Conservation (phyloP, 2,113 vertebrate species). For the Clarias gariepinus region DNA sequence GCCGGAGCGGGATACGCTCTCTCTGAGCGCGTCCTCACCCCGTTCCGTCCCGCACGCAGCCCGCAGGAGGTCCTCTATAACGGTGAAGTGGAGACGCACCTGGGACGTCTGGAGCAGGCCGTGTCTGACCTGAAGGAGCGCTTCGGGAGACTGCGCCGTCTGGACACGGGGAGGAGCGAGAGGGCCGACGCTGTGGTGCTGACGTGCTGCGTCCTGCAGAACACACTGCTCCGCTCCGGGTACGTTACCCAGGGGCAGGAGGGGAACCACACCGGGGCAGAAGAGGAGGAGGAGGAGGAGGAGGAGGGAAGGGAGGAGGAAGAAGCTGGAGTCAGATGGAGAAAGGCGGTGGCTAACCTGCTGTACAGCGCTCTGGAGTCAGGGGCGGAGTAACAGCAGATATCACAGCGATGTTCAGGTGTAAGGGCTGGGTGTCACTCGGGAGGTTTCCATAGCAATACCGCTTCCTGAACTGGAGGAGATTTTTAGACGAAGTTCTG, state of each 20-base stretch:
- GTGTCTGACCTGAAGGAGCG: conserved; percentile 61
- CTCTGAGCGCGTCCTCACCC: conserved; percentile 65
- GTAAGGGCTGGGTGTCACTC: no score
- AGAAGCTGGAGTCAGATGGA: conserved; percentile 61
- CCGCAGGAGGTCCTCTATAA: conserved; percentile 68
- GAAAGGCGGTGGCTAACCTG: conserved; percentile 60
- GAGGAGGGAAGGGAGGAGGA: conserved; percentile 41
- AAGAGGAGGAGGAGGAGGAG: conserved; percentile 23
- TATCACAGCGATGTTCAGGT: background rate
- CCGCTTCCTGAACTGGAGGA: no score
- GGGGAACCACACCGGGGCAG: conserved; percentile 31
- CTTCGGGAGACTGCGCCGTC: conserved; percentile 65
- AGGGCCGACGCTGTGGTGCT: conserved; percentile 67
- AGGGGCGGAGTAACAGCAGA: background rate
- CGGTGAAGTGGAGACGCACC: conserved; percentile 58
- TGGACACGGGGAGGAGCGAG: conserved; percentile 69
- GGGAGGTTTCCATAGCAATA: no score
- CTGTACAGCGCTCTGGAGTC: conserved; percentile 57
- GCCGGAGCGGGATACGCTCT: conserved; percentile 67
- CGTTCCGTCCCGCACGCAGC: conserved; percentile 42
- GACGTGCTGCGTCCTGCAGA: conserved; percentile 71
- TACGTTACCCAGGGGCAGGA: conserved; percentile 49
- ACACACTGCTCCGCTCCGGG: conserved; percentile 64
- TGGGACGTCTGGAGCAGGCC: conserved; percentile 60
- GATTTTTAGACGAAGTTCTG: no score